Base-by-base conservation (phyloP, 2,888 invertebrate genomes). In the Electrophaes corylata region DNA sequence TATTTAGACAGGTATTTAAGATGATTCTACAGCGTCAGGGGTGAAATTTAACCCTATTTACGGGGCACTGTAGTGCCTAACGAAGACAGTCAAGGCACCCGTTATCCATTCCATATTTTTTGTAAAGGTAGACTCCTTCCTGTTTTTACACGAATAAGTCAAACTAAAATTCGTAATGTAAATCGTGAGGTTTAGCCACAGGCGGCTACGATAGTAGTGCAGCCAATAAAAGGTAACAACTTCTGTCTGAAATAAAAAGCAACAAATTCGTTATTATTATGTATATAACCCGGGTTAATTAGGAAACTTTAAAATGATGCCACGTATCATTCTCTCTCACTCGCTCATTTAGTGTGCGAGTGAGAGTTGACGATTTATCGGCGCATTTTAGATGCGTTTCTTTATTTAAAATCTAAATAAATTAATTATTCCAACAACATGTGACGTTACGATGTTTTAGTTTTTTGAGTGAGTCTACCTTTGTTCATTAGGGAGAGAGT, bases 71-170 rank as follows among this genome's bases (percentile, higher is more conserved):
- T 29, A 29, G 5, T 29, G 26, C 26, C 26, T 29, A 6, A 29
- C 26, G 26, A 61, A 57, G 62, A 69, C 81, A 80, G 79, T 83
- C 82, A 79, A 58, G 76, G 76, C 72, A 72, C 74, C 74, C 71
- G 65, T 68, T 70, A 79, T 81, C 72, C 87, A 88, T 88, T 88
- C 88, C 87, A 86, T 55, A 29, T 60, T 29, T 67, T 75, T 68
- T 70, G 10, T 40, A 26, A 44, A 33, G 19, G 40, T 20, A 40
- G 40, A 20, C 40, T n/a, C n/a, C 26, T 29, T n/a, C n/a, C 26
- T 29, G 26, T 23, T 23, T 6, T 23, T 2, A 26, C n/a, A n/a
- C n/a, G 26, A 26, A 26, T 3, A n/a, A n/a, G n/a, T n/a, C n/a
- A n/a, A n/a, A n/a, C 5, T 26, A 4, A 6, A 6, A 26, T 26